Percentiles rank a stretch among this genome's conserved stretches.
Evolutionary conservation across 2,797 vertebrate species (phyloP).

Genomic region (Rhadinocentrus ornatus): DNA sequence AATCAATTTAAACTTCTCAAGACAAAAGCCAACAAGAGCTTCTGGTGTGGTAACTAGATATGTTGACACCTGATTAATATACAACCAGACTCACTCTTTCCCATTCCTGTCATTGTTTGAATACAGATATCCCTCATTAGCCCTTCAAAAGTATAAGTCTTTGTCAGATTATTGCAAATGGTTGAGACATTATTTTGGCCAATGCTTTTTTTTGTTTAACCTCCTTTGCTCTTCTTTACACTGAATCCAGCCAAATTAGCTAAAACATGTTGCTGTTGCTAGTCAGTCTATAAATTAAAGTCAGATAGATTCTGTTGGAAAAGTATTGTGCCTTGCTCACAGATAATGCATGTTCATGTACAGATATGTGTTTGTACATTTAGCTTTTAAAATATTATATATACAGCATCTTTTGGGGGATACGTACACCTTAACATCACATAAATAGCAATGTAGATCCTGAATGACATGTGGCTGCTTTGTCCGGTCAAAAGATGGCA

Average conservation of each 20-base stretch:
- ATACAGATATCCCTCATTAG: too few relatives aligned
- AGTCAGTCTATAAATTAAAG: background rate
- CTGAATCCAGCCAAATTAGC: background rate
- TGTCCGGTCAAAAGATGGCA: constrained; percentile 79
- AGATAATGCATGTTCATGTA: background rate
- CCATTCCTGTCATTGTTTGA: background rate
- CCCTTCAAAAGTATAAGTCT: too few relatives aligned
- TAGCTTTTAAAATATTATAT: too few relatives aligned
- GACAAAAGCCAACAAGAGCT: background rate
- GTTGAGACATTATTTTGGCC: background rate
- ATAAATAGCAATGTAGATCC: constrained; percentile 83
- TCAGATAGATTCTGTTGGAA: background rate
- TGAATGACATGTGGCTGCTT: constrained; percentile 80
- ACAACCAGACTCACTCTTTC: background rate
- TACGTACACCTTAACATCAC: constrained; percentile 82
- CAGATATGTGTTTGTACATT: background rate
- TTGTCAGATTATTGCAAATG: background rate
- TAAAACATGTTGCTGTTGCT: background rate
- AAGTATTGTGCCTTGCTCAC: background rate
- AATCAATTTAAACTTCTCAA: background rate
- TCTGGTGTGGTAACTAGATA: background rate
- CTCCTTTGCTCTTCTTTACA: background rate
- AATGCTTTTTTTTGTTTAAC: background rate
- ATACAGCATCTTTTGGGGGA: background rate
- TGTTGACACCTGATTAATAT: background rate